Evolutionary conservation across 1,140 invertebrate genomes (phyloP).

Genomic region (Stenopsyche tienmushanensis): DNA sequence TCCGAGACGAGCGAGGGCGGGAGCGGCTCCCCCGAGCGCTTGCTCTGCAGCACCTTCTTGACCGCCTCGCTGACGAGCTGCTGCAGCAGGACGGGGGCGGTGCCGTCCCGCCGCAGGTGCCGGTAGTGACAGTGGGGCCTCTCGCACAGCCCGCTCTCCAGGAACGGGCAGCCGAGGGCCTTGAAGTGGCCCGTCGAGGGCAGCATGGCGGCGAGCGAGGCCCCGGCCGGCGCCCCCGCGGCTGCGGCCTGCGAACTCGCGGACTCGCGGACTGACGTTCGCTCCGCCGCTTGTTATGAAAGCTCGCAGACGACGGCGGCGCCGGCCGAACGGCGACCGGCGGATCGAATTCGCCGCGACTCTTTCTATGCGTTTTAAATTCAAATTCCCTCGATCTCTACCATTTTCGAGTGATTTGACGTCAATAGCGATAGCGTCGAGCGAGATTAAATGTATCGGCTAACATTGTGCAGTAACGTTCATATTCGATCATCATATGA

Average conservation of each 20-base stretch:
- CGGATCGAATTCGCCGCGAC: too few relatives aligned
- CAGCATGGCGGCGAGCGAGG: slow-evolving; percentile 59
- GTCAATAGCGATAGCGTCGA: too few relatives aligned
- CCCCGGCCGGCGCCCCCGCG: not conserved
- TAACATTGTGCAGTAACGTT: too few relatives aligned
- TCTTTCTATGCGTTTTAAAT: too few relatives aligned
- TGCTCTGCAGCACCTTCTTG: slow-evolving; percentile 53
- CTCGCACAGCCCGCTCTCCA: slow-evolving; percentile 73
- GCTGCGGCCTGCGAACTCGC: not conserved
- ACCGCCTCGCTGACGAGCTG: slow-evolving; percentile 54
- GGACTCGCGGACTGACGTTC: not conserved
- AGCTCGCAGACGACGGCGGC: slow-evolving; percentile 42
- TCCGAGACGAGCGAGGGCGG: slow-evolving; percentile 20
- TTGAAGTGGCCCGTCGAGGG: slow-evolving; percentile 84
- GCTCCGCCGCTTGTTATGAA: not conserved
- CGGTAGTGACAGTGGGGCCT: slow-evolving; percentile 88
- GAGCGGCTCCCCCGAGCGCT: slow-evolving; percentile 22
- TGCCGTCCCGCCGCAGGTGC: slow-evolving; percentile 68
- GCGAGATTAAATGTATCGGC: too few relatives aligned
- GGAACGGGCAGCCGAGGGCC: slow-evolving; percentile 80
- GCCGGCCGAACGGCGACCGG: slow-evolving; percentile 49
- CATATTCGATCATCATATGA: too few relatives aligned
- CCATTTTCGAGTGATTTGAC: too few relatives aligned
- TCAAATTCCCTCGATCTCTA: too few relatives aligned
- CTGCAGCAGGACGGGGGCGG: too few relatives aligned